phyloP scores from a whole-genome alignment of 2,797 vertebrate species.

The Manis pentadactyla region DNA sequence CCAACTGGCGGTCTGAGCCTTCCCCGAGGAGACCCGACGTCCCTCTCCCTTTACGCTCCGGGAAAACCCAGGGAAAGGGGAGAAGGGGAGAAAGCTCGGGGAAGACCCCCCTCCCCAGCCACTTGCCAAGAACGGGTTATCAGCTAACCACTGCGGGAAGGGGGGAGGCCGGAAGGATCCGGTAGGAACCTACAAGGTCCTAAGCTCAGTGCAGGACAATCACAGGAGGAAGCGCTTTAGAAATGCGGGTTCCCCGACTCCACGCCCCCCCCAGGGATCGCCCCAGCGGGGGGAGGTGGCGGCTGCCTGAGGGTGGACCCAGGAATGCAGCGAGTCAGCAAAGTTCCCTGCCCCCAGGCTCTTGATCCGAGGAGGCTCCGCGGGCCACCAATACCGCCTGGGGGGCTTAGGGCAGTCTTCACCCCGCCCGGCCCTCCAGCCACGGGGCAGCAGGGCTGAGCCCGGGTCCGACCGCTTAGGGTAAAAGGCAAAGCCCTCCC shows the following conservation, averaged over 20 bases:
- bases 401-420: not conserved
- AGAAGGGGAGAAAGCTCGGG: not conserved
- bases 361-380: not conserved
- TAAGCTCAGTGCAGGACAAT: fast-evolving
- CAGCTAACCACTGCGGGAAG: fast-evolving
- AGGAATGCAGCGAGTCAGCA: not conserved
- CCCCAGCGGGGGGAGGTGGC: not conserved
- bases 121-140: not conserved
- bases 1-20: not conserved
- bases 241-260: not conserved
- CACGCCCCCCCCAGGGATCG: not conserved
- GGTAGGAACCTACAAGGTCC: fast-evolving
- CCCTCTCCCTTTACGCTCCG: not conserved
- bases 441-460: not conserved
- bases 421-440: not conserved
- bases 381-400: fast-evolving
- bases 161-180: fast-evolving
- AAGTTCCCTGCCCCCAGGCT: not conserved
- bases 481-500: fast-evolving
- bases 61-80: not conserved
- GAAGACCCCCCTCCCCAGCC: not conserved
- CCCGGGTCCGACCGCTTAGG: not conserved
- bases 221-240: not conserved
- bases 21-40: fast-evolving
- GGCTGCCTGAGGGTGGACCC: fast-evolving